Percentiles rank a stretch among this genome's conserved stretches.
These are phyloP conservation scores for Eupithecia pulchellata DNA, from an alignment of 2,888 invertebrate genomes.

Conservation along the genomic window DNA sequence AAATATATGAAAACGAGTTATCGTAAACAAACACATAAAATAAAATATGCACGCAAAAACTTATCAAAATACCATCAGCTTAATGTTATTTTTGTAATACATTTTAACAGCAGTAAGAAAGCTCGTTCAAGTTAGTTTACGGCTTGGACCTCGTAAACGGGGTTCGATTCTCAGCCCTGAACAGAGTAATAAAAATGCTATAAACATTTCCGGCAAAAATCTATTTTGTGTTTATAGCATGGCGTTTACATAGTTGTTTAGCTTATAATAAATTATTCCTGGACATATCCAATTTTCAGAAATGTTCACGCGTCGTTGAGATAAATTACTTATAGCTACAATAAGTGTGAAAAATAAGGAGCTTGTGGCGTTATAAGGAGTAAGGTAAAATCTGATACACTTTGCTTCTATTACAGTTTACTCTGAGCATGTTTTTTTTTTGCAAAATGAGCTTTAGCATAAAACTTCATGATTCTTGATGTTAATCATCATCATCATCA, in stretches of 20 bases:
- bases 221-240: slow-evolving; percentile 60
- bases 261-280: slow-evolving; percentile 39
- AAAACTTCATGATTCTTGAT: not conserved
- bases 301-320: slow-evolving; percentile 14
- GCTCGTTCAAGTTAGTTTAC: slow-evolving; percentile 67
- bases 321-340: slow-evolving; percentile 6
- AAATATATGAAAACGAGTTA: slow-evolving; percentile 22
- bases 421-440: not conserved
- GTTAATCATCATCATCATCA: not conserved
- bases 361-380: not conserved
- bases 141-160: slow-evolving; percentile 67
- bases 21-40: slow-evolving; percentile 39
- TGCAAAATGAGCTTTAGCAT: not conserved
- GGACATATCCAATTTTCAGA: slow-evolving; percentile 31
- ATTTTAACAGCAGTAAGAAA: slow-evolving; percentile 64
- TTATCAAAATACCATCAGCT: slow-evolving; percentile 48
- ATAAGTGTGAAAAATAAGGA: slow-evolving; percentile 20
- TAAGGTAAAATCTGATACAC: not conserved
- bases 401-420: not conserved
- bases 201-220: slow-evolving; percentile 65
- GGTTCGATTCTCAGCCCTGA: slow-evolving; percentile 67
- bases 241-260: slow-evolving; percentile 53
- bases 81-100: slow-evolving; percentile 58
- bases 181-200: slow-evolving; percentile 67
- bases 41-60: slow-evolving; percentile 35